phyloP scores from a whole-genome alignment of 2,888 invertebrate species.

The Argyresthia goedartella region DNA sequence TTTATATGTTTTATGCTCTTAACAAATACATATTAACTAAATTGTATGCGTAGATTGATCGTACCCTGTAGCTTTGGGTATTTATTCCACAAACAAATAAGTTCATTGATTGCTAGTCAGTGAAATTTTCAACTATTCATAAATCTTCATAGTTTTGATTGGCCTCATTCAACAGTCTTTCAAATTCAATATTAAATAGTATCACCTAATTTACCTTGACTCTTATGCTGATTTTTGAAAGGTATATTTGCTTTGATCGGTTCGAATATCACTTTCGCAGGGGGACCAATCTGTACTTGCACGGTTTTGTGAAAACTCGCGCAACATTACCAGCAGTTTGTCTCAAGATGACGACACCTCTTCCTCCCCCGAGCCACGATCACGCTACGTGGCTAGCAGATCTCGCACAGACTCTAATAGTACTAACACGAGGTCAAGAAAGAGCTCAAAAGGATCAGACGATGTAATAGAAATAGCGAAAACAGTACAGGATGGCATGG shows the following conservation, averaged over 20 bases:
- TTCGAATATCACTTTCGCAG: constrained; percentile 15
- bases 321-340: constrained; percentile 45
- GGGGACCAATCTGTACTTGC: constrained; percentile 38
- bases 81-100: too few species aligned
- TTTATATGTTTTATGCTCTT: too few species aligned
- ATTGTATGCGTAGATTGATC: too few species aligned
- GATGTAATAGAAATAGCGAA: constrained; percentile 63
- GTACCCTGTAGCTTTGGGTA: too few species aligned
- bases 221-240: too few species aligned
- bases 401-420: constrained; percentile 31
- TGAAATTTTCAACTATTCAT: too few species aligned
- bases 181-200: not conserved
- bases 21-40: too few species aligned
- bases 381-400: constrained; percentile 37
- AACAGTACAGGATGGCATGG: constrained; percentile 69
- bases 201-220: too few species aligned
- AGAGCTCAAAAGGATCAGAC: constrained; percentile 45
- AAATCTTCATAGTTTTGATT: too few species aligned
- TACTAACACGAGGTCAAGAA: constrained; percentile 29
- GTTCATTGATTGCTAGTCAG: too few species aligned
- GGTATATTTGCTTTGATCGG: too few species aligned
- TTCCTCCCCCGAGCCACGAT: constrained; percentile 44
- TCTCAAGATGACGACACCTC: constrained; percentile 55
- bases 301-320: constrained; percentile 47
- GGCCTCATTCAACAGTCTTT: too few species aligned